A percentile compares a stretch with the other conserved stretches of the same genome.
phyloP scores from a whole-genome alignment of 2,797 vertebrate genomes.

The Smutsia temminckii region DNA sequence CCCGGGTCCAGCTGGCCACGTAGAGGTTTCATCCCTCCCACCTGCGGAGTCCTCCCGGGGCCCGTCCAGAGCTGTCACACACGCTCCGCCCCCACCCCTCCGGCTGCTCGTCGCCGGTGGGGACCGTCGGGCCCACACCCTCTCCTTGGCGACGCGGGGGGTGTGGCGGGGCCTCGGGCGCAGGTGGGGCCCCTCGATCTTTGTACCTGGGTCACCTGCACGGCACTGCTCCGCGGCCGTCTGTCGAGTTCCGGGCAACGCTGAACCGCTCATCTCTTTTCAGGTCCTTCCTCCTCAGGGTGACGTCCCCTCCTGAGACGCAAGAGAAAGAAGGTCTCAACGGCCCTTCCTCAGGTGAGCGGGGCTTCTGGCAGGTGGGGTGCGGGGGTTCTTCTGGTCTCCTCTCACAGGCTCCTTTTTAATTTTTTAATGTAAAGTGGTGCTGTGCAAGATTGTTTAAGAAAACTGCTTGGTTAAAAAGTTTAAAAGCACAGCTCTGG shows the following conservation, averaged over 20 bases:
- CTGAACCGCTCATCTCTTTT: constrained; percentile 49
- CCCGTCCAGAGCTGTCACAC: background rate
- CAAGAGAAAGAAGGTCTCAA: background rate
- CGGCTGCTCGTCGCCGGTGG: background rate
- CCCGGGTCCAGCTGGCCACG: background rate
- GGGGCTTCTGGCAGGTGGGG: background rate
- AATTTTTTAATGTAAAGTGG: background rate
- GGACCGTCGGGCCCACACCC: constrained; percentile 37
- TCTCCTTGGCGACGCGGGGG: constrained; percentile 20
- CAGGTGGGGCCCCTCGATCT: constrained; percentile 46
- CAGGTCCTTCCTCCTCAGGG: constrained; percentile 17
- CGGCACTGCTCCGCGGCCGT: background rate
- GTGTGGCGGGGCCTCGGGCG: constrained; percentile 36
- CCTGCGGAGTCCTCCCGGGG: background rate
- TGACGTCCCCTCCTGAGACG: background rate
- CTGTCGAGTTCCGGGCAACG: background rate
- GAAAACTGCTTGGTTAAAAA: constrained; percentile 21
- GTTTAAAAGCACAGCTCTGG: background rate
- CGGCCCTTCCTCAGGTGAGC: constrained; percentile 56
- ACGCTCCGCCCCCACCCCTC: background rate
- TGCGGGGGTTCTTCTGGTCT: background rate
- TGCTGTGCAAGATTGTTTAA: background rate
- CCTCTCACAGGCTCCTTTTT: background rate
- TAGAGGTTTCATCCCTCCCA: background rate
- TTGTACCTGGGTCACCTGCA: constrained; percentile 49